Evolutionary conservation across 2,797 vertebrate genomes (phyloP).

Genomic region (Paedocypris micromegethes): DNA sequence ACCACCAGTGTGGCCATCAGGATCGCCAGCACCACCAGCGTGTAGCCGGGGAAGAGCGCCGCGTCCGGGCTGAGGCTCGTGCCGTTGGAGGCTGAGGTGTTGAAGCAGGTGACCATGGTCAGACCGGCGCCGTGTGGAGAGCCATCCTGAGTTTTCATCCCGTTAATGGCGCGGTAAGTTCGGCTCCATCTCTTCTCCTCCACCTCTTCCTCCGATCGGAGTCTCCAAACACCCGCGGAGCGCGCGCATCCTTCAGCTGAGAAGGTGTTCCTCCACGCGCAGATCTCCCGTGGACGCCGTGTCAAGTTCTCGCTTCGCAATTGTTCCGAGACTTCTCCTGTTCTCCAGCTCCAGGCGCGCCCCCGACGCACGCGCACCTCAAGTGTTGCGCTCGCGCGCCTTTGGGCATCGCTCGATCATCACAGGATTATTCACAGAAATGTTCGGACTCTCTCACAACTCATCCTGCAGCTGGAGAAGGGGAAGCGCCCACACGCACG

Average conservation of each 20-base stretch:
- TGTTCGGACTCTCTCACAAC: no score
- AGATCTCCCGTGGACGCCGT: constrained; percentile 7
- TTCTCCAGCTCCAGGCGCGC: constrained; percentile 2
- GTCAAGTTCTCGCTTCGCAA: not conserved
- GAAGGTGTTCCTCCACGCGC: not conserved
- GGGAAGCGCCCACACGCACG: no score
- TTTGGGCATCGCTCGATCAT: not conserved
- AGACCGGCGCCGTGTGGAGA: constrained; percentile 23
- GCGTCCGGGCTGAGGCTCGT: constrained; percentile 51
- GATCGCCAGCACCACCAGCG: constrained; percentile 66
- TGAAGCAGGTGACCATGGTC: constrained; percentile 65
- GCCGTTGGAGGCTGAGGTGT: constrained; percentile 48
- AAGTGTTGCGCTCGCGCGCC: constrained; percentile 26
- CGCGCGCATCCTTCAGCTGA: constrained; percentile 1
- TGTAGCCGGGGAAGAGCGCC: constrained; percentile 60
- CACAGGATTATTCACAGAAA: no score
- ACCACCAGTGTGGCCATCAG: constrained; percentile 78
- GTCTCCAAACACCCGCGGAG: constrained; percentile 20
- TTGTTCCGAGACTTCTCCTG: not conserved
- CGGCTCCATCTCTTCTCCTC: not conserved
- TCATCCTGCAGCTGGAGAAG: no score
- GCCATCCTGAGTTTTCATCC: constrained; percentile 19
- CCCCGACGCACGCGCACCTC: constrained; percentile 14
- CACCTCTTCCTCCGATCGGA: not conserved
- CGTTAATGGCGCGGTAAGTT: constrained; percentile 20